Conservation (phyloP, 2,797 vertebrate genomes). For the Silurus aristotelis region DNA sequence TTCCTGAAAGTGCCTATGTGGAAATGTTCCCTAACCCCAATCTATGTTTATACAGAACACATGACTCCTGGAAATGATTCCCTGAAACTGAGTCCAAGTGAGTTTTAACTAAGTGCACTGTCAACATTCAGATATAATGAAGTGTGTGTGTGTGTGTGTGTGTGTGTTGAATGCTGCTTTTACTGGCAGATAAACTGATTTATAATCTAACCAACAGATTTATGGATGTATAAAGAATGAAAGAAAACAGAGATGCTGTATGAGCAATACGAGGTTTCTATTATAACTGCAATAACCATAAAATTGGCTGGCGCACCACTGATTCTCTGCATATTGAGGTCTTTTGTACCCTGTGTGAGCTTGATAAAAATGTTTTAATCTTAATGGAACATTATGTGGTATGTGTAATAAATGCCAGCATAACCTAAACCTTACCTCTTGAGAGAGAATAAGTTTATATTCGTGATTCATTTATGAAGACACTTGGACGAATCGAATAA, state of each 20-base stretch:
- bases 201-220: neutral
- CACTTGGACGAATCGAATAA: neutral
- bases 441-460: neutral
- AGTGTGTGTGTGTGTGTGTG: too few species aligned
- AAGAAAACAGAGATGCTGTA: neutral
- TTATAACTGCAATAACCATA: neutral
- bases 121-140: constrained; percentile 16
- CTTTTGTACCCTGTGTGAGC: neutral
- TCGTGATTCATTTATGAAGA: neutral
- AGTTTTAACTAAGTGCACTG: neutral
- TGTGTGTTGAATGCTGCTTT: constrained; percentile 1
- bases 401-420: neutral
- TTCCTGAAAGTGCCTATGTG: neutral
- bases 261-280: neutral
- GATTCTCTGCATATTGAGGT: neutral
- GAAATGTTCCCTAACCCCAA: constrained; percentile 21
- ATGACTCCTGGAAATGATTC: constrained; percentile 28
- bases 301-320: neutral
- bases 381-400: neutral
- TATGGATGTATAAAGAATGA: neutral
- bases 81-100: constrained; percentile 1
- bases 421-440: neutral
- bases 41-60: constrained; percentile 33
- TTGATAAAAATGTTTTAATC: too few species aligned
- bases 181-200: neutral